Conservation (phyloP, 2,113 vertebrate species). For the Osmerus mordax region DNA sequence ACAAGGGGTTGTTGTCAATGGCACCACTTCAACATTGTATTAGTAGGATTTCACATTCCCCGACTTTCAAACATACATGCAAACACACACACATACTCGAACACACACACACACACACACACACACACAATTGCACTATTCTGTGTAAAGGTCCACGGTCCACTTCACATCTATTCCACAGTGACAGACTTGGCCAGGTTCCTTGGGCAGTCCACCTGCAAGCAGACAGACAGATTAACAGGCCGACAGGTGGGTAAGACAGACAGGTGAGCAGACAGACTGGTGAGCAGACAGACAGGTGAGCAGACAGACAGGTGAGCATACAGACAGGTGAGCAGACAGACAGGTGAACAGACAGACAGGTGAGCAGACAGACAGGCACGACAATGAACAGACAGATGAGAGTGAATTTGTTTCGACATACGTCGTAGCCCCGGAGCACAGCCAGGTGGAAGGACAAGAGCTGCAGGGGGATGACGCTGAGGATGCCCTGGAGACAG, state of each 20-base stretch:
- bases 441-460: slow-evolving; percentile 96
- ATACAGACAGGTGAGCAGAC: not conserved
- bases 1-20: slow-evolving; percentile 30
- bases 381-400: too few relatives aligned
- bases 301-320: too few relatives aligned
- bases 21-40: slow-evolving; percentile 45
- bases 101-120: slow-evolving; percentile 19
- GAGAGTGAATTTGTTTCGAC: slow-evolving; percentile 40
- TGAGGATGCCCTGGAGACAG: slow-evolving; percentile 92
- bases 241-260: not conserved
- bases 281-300: not conserved
- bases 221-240: slow-evolving; percentile 4
- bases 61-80: slow-evolving; percentile 11
- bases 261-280: not conserved
- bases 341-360: not conserved
- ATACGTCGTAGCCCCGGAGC: slow-evolving; percentile 90
- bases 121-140: slow-evolving; percentile 61
- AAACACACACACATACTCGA: slow-evolving; percentile 5
- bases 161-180: slow-evolving; percentile 77
- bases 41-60: slow-evolving; percentile 61
- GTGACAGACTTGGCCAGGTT: slow-evolving; percentile 98
- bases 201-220: slow-evolving; percentile 93
- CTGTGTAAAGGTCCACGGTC: slow-evolving; percentile 33
- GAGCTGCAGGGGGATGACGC: slow-evolving; percentile 90
- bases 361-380: not conserved